Evolutionary conservation across 92 coral and sea anemone genomes (phyloP), one percentile per base, ranked within the genome.

Genomic region (Epizoanthus rinbou): DNA sequence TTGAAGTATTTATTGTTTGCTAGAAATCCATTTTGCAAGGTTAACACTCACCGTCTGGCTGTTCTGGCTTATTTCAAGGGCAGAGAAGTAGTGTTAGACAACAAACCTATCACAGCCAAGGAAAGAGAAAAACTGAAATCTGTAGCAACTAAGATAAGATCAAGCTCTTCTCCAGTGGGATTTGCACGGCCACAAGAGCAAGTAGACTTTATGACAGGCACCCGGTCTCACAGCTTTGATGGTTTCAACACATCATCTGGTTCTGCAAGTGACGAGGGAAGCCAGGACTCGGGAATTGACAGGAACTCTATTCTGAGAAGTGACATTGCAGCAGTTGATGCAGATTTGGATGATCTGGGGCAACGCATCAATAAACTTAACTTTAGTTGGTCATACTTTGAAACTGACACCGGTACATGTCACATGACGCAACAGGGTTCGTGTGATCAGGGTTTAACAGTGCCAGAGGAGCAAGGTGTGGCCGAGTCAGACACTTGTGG

Each of bases 261-360:
- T 3, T 74, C 89, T 9, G 86, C 82, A 73, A 91, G 92, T 87
- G 94, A 93, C 63, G 80, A 88, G 45, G 71, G 68, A 13, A 78
- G 82, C 59, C 71, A 78, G 19, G 97, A 93, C 73, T 93, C 97
- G 11, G 97, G 97, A 64, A 93, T 93, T 69, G 97, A 91, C 11
- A 89, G 92, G 45, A 84, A 83, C 16, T 73, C 94, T 4, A 74
- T 89, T 57, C 54, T 79, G 7, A 66, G 76, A 60, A 74, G 89
- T 75, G 74, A 82, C 60, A 73, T 85, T 64, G 17, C 75, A 37
- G 28, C 67, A 8, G 65, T 73, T 70, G 85, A 74, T 25, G 89
- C 74, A 24, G 92, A 81, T 54, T 62, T 63, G 58, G 69, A 62
- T 5, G 87, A 64, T n/a, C 37, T 25, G 64, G 79, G 76, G 57